Percentiles rank a stretch among this genome's conserved stretches.
Evolutionary conservation across 2,888 invertebrate genomes (phyloP).

Genomic region (Erebia palarica): DNA sequence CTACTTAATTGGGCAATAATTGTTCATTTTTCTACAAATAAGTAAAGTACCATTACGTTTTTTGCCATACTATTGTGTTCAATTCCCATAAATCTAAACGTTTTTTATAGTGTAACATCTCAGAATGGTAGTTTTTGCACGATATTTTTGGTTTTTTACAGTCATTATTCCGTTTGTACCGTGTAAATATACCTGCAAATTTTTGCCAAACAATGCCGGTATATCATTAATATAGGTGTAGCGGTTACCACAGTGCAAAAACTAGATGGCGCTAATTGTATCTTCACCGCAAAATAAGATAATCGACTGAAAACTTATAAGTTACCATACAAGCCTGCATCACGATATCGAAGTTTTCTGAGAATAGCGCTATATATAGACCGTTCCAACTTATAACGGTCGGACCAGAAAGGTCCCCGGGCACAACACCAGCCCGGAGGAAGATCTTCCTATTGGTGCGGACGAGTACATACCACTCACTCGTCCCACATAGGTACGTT

Average conservation of each 20-base stretch:
- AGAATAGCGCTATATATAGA: no score
- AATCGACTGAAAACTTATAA: no score
- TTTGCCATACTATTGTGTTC: slow-evolving; percentile 12
- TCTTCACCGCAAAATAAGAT: no score
- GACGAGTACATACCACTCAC: no score
- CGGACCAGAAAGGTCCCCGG: no score
- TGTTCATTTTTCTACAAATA: slow-evolving; percentile 8
- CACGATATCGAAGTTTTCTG: no score
- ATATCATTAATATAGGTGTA: background rate
- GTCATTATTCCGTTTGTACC: slow-evolving; percentile 1
- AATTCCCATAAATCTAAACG: slow-evolving; percentile 16
- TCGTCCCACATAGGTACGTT: background rate
- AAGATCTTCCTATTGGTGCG: no score
- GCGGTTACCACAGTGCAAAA: no score
- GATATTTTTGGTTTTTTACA: slow-evolving; percentile 8
- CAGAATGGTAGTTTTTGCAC: slow-evolving; percentile 7
- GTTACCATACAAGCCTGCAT: no score
- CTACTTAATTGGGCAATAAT: slow-evolving; percentile 13
- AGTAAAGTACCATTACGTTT: slow-evolving; percentile 19
- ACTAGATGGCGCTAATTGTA: no score
- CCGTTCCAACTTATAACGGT: no score
- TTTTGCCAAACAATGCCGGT: background rate
- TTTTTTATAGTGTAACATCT: slow-evolving; percentile 18
- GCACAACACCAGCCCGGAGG: no score
- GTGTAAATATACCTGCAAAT: slow-evolving; percentile 14